phyloP scores from a whole-genome alignment of 2,113 vertebrate genomes.

The zebrafish (Danio rerio) region DNA sequence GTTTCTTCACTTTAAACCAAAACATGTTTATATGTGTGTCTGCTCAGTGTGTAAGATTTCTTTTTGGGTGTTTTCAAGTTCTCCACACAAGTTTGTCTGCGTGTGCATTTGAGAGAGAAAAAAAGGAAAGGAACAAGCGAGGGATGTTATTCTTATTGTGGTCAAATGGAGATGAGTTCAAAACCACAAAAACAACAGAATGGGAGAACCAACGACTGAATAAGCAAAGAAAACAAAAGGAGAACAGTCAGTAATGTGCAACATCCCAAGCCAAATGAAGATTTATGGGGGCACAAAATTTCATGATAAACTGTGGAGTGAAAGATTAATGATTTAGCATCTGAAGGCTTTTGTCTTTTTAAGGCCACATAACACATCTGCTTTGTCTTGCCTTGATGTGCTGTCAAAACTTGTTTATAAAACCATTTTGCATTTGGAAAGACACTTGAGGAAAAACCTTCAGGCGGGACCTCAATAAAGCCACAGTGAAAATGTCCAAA shows the following conservation, averaged over 20 bases:
- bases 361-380: conserved; percentile 6
- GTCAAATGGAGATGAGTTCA: conserved; percentile 33
- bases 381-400: conserved; percentile 20
- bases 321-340: conserved; percentile 10
- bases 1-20: not conserved
- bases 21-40: not conserved
- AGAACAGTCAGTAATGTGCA: conserved; percentile 11
- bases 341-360: conserved; percentile 21
- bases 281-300: conserved; percentile 2
- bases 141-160: conserved; percentile 45
- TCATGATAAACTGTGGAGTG: not conserved
- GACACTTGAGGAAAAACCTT: conserved; percentile 13
- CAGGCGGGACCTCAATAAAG: conserved; percentile 13
- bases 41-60: not conserved
- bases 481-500: conserved; percentile 14
- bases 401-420: conserved; percentile 41
- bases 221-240: conserved; percentile 16
- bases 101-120: not conserved
- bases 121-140: conserved; percentile 20
- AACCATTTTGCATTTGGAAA: conserved; percentile 29
- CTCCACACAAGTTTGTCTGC: not conserved
- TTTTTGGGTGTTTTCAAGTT: not conserved
- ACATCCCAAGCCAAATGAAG: not conserved
- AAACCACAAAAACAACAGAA: conserved; percentile 43
- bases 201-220: not conserved